Evolutionary conservation across 2,888 invertebrate species (phyloP), one percentile per base, ranked within the genome.

Genomic region (Leptura quadrifasciata): DNA sequence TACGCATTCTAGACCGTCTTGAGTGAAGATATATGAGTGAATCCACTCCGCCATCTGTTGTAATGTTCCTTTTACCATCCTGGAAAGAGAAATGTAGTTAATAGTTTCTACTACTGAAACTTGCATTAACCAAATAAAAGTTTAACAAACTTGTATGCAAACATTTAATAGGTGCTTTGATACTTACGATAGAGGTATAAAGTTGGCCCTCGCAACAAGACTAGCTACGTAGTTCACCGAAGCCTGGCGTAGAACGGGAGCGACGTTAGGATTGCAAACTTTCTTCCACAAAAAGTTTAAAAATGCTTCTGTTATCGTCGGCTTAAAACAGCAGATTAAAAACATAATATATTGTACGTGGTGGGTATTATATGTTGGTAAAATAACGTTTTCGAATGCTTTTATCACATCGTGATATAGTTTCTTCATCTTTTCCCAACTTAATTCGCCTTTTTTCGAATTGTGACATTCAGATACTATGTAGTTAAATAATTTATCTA

Each of bases 281-380:
- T 94, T 94, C 80, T 91, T 91, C 95, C 95, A 96, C 9, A 96
- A 89, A 84, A 91, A 92, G 83, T 92, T 92, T 20, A 95, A 85
- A 88, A 95, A 96, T 21, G 91, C 91, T 81, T 94, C 94, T 0
- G 91, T 89, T 81, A 92, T 87, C 31, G 89, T 86, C 2, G 89
- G 83, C 88, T 93, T 93, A 79, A 94, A 92, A 84, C 94, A 93
- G 87, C 94, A 93, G 76, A 95, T 88, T 84, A 94, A 93, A 88
- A 96, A 96, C 88, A 95, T 89, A 8, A 94, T 85, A 87, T 94
- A 96, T 88, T 96, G 96, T 1, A 94, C 92, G 87, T 96, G 95
- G 86, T 93, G 93, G 47, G 94, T 95, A 31, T 94, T 95, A 88
- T 96, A 94, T 0, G 97, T 97, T 0, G 95, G 95, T 76, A 98